Base-by-base conservation (phyloP, 2,888 invertebrate genomes). In the Napeogenes sylphis region DNA sequence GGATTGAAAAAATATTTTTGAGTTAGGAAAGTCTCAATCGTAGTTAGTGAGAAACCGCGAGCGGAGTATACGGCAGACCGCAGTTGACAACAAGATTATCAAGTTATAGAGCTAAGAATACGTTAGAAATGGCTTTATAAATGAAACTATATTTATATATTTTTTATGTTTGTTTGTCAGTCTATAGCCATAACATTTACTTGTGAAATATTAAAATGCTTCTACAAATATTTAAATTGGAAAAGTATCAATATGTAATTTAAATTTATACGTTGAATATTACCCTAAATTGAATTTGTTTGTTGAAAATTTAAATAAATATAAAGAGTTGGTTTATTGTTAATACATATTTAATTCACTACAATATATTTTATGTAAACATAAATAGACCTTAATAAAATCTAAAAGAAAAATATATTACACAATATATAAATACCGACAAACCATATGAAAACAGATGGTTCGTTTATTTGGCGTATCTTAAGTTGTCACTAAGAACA, bases 401-500 rank as follows among this genome's bases (percentile, higher is more conserved):
- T 1, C 3, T 8, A 42, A 3, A 42, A 10, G 10, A 42, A 42
- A 10, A 42, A 12, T 10, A 10, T 10, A 42, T 10, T 10, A 10
- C 42, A 10, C 5, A 42, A 42, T 42, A 10, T 42, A 42, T 42
- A 10, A 42, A 42, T 42, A 42, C 42, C 42, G 42, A 75, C 73
- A 75, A 75, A 77, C 75, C 76, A 76, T 71, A 66, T 70, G 68
- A 58, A 71, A 69, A 73, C 70, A 69, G 71, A 66, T 67, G 56
- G 70, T 67, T 62, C 62, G 66, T 67, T 60, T 62, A 62, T 61
- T 67, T 67, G 58, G 57, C 32, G 59, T 60, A 67, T 72, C 65
- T 83, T 80, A 83, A 79, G 75, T 79, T 81, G 82, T 84, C 84
- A 80, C 76, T 70, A 69, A 64, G 73, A 73, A 72, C 75, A 82